Conservation (phyloP, 2,888 invertebrate genomes). For the Drosophila tripunctata region DNA sequence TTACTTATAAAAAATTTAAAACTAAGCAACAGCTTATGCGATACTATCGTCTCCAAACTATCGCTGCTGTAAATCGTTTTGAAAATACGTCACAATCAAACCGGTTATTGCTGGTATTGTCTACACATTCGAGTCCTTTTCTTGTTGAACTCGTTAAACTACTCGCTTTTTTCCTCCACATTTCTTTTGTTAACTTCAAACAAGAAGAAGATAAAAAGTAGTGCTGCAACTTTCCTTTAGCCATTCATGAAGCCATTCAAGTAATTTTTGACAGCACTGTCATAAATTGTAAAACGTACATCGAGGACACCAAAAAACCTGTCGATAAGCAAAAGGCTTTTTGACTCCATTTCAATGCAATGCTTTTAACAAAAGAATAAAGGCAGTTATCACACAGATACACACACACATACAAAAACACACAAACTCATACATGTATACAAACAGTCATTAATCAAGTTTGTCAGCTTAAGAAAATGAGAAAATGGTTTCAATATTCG, state of each 20-base stretch:
- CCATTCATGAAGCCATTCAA: constrained; percentile 64
- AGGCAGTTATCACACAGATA: too few relatives aligned
- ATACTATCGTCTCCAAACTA: neutral
- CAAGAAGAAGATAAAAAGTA: constrained; percentile 8
- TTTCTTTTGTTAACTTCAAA: constrained; percentile 14
- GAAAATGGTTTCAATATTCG: constrained; percentile 28
- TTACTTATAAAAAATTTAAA: too few relatives aligned
- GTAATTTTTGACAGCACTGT: constrained; percentile 21
- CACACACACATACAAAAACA: constrained; percentile 7
- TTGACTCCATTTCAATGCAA: constrained; percentile 57
- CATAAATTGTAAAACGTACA: neutral
- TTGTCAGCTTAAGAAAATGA: constrained; percentile 51
- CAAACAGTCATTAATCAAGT: constrained; percentile 59
- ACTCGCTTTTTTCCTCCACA: constrained; percentile 2
- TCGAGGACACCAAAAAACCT: constrained; percentile 36
- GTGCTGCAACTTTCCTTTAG: constrained; percentile 12
- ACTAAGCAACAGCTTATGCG: too few relatives aligned
- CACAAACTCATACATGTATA: neutral
- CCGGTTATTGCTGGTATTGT: neutral
- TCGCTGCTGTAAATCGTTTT: neutral
- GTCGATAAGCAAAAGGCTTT: constrained; percentile 41
- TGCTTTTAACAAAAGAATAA: constrained; percentile 43
- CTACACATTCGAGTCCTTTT: neutral
- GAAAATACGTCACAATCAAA: neutral
- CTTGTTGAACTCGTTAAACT: constrained; percentile 1